phyloP scores from a whole-genome alignment of 2,113 vertebrate genomes.

The Pteropus alecto region DNA sequence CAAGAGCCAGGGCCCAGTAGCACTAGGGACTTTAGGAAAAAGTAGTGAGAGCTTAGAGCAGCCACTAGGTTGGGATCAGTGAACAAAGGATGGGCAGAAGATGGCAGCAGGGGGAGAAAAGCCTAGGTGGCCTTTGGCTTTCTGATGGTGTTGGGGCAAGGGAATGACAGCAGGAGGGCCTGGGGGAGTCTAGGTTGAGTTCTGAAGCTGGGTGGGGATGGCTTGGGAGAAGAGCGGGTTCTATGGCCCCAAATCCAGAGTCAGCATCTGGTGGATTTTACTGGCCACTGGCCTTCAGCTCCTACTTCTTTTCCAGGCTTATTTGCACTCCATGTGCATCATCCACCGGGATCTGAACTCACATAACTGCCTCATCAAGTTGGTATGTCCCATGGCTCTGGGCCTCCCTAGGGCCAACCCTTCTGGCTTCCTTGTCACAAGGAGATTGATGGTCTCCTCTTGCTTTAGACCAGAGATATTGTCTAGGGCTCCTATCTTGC shows the following conservation, averaged over 20 bases:
- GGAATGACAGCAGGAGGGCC: not conserved
- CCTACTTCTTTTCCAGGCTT: slow-evolving; percentile 85
- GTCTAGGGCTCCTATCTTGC: not conserved
- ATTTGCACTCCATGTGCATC: slow-evolving; percentile 95
- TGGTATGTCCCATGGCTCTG: slow-evolving; percentile 84
- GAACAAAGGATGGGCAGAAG: not conserved
- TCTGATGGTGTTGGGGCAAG: not conserved
- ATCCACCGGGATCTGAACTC: slow-evolving; percentile 96
- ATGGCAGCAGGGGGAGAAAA: not conserved
- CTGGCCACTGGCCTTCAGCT: not conserved
- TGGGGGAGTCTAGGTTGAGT: not conserved
- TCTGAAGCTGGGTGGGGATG: not conserved
- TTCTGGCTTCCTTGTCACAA: not conserved
- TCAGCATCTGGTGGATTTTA: not conserved
- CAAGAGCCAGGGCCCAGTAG: not conserved
- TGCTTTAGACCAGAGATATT: not conserved
- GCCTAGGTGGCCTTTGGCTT: not conserved
- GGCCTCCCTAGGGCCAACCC: not conserved
- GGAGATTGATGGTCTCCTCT: not conserved
- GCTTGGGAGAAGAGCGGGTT: not conserved
- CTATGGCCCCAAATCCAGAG: not conserved
- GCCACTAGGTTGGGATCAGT: not conserved
- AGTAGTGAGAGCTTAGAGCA: not conserved
- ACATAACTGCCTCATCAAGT: slow-evolving; percentile 95
- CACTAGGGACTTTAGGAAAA: not conserved